Evolutionary conservation across 92 coral and sea anemone species (phyloP).

Genomic region (Umimayanthus chanpuru): DNA sequence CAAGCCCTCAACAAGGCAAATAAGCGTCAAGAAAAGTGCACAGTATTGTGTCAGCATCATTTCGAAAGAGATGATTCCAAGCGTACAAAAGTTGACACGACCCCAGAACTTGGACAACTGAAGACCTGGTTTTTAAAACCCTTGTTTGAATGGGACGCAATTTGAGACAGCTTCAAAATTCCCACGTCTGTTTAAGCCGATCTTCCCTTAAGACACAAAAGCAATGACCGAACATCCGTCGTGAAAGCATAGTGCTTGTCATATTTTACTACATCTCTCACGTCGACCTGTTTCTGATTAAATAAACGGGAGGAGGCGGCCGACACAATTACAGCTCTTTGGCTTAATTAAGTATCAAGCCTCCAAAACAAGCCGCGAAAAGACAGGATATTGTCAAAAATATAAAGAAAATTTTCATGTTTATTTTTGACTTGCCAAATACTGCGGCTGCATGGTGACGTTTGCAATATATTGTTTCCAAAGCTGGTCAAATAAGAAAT

Average conservation of each 20-base stretch:
- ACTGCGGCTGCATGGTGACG: not conserved
- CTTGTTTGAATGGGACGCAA: not conserved
- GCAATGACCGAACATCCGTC: constrained; percentile 5
- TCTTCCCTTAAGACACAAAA: constrained; percentile 29
- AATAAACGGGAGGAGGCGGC: not conserved
- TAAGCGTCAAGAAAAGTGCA: not conserved
- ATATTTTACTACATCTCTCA: constrained; percentile 3
- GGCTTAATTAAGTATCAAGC: constrained; percentile 32
- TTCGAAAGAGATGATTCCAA: not conserved
- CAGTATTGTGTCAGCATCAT: not conserved
- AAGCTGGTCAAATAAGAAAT: constrained; percentile 15
- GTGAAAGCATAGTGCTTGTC: not conserved
- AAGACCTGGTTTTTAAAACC: constrained; percentile 4
- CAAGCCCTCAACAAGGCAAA: constrained; percentile 12
- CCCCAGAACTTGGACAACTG: not conserved
- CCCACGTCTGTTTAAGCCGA: constrained; percentile 29
- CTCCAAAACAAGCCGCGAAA: not conserved
- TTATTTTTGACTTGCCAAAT: constrained; percentile 5
- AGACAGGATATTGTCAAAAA: constrained; percentile 22
- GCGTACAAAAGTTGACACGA: not conserved
- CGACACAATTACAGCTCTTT: not conserved
- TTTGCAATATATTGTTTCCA: not conserved
- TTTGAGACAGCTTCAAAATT: not conserved
- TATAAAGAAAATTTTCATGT: constrained; percentile 15
- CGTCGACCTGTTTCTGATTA: constrained; percentile 27